Evolutionary conservation across 2,113 vertebrate species (phyloP).

Genomic region (Macaca nemestrina): DNA sequence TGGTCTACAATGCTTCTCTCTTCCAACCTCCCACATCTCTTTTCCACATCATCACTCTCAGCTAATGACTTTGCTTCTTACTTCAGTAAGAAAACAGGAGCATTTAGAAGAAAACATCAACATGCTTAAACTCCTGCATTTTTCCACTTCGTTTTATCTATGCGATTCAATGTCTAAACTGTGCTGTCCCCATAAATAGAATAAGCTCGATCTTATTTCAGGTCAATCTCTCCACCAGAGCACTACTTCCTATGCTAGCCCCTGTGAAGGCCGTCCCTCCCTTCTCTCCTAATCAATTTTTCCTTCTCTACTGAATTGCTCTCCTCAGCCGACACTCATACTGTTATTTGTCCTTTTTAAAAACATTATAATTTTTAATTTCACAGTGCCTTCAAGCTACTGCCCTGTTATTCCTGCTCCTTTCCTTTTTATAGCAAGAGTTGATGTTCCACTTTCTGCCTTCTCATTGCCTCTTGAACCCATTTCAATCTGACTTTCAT

Average conservation of each 20-base stretch:
- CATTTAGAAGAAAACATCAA: neutral
- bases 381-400: neutral
- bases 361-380: neutral
- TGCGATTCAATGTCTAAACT: neutral
- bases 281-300: neutral
- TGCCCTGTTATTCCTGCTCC: accelerated
- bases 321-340: neutral
- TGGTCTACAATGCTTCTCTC: neutral
- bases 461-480: neutral
- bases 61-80: neutral
- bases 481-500: neutral
- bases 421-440: neutral
- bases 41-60: neutral
- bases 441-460: neutral
- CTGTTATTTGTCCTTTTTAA: neutral
- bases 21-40: neutral
- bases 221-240: neutral
- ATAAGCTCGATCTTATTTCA: too few species aligned
- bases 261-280: neutral
- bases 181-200: neutral
- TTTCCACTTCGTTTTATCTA: neutral
- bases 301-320: neutral
- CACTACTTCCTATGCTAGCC: neutral
- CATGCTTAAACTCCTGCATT: neutral
- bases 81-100: neutral